Conservation (phyloP, 2,888 invertebrate genomes). For the Hydriomena furcata region DNA sequence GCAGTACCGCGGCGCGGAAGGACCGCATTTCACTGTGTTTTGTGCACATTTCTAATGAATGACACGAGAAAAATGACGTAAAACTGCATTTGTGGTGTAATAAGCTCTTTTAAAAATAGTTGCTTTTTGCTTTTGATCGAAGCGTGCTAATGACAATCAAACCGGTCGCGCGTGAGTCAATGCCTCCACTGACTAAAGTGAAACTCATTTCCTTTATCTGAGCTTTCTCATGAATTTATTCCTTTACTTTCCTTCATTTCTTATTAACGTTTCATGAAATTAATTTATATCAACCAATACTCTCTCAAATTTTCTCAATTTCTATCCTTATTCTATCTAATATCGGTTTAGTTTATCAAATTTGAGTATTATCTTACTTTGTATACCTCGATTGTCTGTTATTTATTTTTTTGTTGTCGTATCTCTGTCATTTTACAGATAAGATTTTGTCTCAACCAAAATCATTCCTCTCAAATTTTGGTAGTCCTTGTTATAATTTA, state of each 20-base stretch:
- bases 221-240: constrained; percentile 27
- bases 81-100: constrained; percentile 23
- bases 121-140: constrained; percentile 27
- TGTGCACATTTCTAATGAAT: constrained; percentile 33
- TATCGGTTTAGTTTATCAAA: too few relatives aligned
- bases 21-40: constrained; percentile 35
- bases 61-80: constrained; percentile 33
- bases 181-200: constrained; percentile 25
- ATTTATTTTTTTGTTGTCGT: constrained; percentile 47
- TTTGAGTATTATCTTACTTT: too few relatives aligned
- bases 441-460: constrained; percentile 56
- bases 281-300: not conserved
- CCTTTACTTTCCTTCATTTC: constrained; percentile 17
- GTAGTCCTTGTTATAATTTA: too few relatives aligned
- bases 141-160: constrained; percentile 30
- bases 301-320: too few relatives aligned
- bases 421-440: constrained; percentile 38
- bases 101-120: constrained; percentile 27
- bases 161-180: constrained; percentile 27
- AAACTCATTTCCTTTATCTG: constrained; percentile 26
- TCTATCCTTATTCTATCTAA: too few relatives aligned
- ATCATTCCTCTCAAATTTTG: too few relatives aligned
- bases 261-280: not conserved
- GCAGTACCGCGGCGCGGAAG: constrained; percentile 31
- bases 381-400: too few relatives aligned